These are phyloP conservation scores for Porphyrio hochstetteri DNA, from an alignment of 2,113 vertebrate genomes.

Conservation along the genomic window DNA sequence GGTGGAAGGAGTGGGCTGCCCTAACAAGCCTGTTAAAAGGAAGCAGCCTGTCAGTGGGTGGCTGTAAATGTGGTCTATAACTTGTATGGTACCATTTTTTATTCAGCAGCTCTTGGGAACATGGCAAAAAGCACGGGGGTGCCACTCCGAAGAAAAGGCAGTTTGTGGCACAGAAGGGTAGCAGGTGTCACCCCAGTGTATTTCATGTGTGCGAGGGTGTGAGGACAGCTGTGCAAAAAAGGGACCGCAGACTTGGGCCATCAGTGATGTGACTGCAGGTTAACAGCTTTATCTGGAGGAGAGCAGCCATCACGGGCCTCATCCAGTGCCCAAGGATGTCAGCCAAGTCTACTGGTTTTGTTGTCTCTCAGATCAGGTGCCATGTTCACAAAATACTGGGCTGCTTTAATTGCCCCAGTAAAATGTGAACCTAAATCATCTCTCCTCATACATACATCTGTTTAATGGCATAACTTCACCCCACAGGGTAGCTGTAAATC, in stretches of 20 bases:
- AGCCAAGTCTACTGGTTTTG: background rate
- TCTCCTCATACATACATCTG: background rate
- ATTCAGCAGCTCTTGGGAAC: background rate
- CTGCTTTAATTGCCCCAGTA: background rate
- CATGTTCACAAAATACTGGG: background rate
- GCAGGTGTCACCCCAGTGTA: background rate
- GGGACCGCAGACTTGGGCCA: background rate
- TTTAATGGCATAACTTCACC: background rate
- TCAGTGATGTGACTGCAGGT: background rate
- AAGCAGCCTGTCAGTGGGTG: background rate
- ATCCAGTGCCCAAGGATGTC: background rate
- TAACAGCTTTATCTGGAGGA: background rate
- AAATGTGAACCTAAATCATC: background rate
- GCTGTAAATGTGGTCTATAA: background rate
- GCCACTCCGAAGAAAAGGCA: background rate
- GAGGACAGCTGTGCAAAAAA: background rate
- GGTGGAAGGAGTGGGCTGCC: background rate
- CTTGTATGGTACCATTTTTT: background rate
- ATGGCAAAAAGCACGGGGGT: background rate
- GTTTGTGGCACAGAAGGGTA: background rate
- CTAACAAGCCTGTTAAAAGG: background rate
- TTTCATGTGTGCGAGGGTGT: slow-evolving; percentile 19
- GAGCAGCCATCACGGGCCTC: background rate
- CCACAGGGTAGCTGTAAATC: background rate
- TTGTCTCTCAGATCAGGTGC: background rate